phyloP scores from a whole-genome alignment of 2,797 vertebrate genomes.

The Philypnodon macrostomus region DNA sequence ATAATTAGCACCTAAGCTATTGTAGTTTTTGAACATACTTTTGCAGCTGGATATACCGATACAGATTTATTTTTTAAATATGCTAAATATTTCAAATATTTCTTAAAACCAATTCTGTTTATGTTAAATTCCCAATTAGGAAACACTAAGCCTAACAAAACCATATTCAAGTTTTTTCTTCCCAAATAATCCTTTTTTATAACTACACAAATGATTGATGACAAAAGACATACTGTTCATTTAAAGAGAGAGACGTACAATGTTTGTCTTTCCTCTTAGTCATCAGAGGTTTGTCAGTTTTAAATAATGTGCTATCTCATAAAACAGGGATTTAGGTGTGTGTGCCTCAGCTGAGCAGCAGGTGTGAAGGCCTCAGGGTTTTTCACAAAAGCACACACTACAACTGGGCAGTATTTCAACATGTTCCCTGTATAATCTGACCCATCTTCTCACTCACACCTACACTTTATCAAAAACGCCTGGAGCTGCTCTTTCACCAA shows the following conservation, averaged over 20 bases:
- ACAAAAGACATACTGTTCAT: too few species aligned
- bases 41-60: too few species aligned
- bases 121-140: too few species aligned
- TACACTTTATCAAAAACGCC: constrained; percentile 52
- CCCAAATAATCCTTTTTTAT: too few species aligned
- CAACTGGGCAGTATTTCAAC: constrained; percentile 44
- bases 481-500: constrained; percentile 41
- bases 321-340: constrained; percentile 63
- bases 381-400: constrained; percentile 22
- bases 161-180: too few species aligned
- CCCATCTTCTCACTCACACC: constrained; percentile 50
- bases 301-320: constrained; percentile 54
- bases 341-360: constrained; percentile 55
- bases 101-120: too few species aligned
- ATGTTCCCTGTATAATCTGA: constrained; percentile 43
- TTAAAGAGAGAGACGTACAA: constrained; percentile 46
- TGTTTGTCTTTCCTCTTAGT: constrained; percentile 22
- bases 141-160: too few species aligned
- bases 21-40: too few species aligned
- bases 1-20: too few species aligned
- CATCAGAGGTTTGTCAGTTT: constrained; percentile 33
- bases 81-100: too few species aligned
- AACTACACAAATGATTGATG: too few species aligned
- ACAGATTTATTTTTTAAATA: too few species aligned
- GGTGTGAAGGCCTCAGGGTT: constrained; percentile 61